Base-by-base conservation (phyloP, 1,140 invertebrate genomes). In the Penaeus vannamei region DNA sequence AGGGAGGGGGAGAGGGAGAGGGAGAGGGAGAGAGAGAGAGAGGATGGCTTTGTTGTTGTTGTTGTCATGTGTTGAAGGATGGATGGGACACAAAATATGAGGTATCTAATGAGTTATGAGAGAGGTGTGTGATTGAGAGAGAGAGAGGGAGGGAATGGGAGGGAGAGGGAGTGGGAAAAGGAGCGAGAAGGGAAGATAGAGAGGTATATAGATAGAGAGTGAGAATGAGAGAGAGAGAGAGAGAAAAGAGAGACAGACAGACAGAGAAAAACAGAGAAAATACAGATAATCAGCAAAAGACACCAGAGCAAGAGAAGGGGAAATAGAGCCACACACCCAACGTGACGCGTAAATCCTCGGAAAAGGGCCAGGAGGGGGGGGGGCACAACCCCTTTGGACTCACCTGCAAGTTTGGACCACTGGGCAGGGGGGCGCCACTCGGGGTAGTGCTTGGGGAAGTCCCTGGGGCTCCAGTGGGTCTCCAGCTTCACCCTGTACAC, bases 381-480 rank as follows among this genome's bases (percentile, higher is more conserved):
- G 32, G 17, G 32, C 69, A 14, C 17, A 12, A 8, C 32, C 12
- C 69, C n/a, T n/a, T 80, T 23, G 22, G 7, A 94, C 96, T 96
- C 93, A 98, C 97, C 97, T 93, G 98, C 95, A 90, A 97, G 94
- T 93, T 96, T 97, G 92, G 97, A 97, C 96, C 97, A 98, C 93
- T 98, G 97, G 5, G 97, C 97, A 1, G 96, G 96, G 26, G 97
- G 97, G 93, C 97, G 95, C 96, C 96, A 98, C 92, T 97, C 96
- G 1, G 97, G 97, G 93, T 97, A 98, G 93, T 98, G 97, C 92
- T 97, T 97, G 36, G 97, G 97, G 92, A 98, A 98, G 92, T 95
- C 95, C 90, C 96, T 95, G 84, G 96, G 94, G n/a, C 96, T 96
- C 97, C 97, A 98, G 92, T 96, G 97, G 62, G 97, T 98, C 92